Evolutionary conservation across 2,888 invertebrate genomes (phyloP), one percentile per base, ranked within the genome.

Genomic region (Halocaridina rubra): DNA sequence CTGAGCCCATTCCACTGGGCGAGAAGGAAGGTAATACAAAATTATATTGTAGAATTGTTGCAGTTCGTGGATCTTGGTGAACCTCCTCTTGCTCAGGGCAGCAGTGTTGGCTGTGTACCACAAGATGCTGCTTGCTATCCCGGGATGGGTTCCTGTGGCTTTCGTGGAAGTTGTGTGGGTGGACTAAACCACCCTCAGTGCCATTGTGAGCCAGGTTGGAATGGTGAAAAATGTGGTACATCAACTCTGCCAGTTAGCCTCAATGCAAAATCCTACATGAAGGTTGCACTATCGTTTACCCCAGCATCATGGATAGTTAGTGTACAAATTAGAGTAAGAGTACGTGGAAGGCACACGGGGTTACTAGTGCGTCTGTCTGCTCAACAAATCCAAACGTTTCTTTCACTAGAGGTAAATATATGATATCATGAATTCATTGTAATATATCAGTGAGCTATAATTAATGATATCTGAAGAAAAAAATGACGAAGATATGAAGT

Each of bases 51-150:
- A 71, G 69, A 33, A 59, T 59, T 30, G 27, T 76, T 57, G 46
- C 85, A 85, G 85, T 59, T 77, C 30, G 71, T 85, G 71, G 85
- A 99, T 90, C 92, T 99, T 89, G 97, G 96, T 0, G 90, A 90
- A 1, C 96, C 97, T 0, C 94, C 96, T 0, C 93, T 95, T 32
- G 93, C 93, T 27, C 92, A 92, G 76, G 94, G 95, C 90, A 94
- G 94, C 2, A 94, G 94, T 90, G 93, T 94, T 0, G 94, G 95
- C 27, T 97, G 96, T 61, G 13, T n/a, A 13, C 59, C 76, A 24
- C 81, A 77, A 59, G 71, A 76, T 27, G 30, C n/a, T 30, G 33
- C 64, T 24, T 85, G 85, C 61, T 24, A n/a, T 27, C 19, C 29
- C n/a, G 59, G 78, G 59, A 30, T 29, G 24, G 30, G 32, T 16